Percentiles rank a stretch among this genome's conserved stretches.
Conservation (phyloP, 2,113 vertebrate species). For the Planiliza haematocheilus region DNA sequence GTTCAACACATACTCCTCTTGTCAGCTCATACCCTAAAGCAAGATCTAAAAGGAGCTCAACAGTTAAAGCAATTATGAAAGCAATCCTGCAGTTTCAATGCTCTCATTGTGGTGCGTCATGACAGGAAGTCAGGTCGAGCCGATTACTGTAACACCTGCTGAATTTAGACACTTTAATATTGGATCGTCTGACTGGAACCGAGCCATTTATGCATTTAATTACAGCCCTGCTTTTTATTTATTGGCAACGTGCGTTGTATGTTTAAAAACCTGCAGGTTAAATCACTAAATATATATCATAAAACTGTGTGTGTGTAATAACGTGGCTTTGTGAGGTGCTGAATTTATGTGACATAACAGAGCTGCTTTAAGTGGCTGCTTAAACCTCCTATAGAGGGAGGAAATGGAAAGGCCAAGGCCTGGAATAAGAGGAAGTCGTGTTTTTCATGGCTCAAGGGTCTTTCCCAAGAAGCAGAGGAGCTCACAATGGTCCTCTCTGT, state of each 20-base stretch:
- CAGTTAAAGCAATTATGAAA: too few relatives aligned
- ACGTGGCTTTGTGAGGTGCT: background rate
- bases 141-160: background rate
- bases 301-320: background rate
- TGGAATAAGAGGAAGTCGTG: constrained; percentile 71
- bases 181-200: background rate
- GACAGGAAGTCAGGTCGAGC: background rate
- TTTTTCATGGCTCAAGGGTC: constrained; percentile 72
- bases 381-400: constrained; percentile 18
- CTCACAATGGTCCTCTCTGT: constrained; percentile 68
- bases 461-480: constrained; percentile 54
- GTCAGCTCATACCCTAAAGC: too few relatives aligned
- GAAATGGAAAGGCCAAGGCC: constrained; percentile 34
- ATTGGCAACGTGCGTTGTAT: too few relatives aligned
- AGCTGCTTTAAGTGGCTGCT: constrained; percentile 24
- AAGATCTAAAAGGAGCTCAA: too few relatives aligned
- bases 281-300: too few relatives aligned
- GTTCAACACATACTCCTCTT: too few relatives aligned
- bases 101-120: too few relatives aligned
- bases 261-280: too few relatives aligned
- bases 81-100: too few relatives aligned
- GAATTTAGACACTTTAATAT: background rate
- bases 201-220: background rate
- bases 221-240: background rate
- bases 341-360: constrained; percentile 25